Percentiles rank a stretch among this genome's conserved stretches.
Evolutionary conservation across 2,113 vertebrate species (phyloP).

Genomic region (Ginglymostoma cirratum): DNA sequence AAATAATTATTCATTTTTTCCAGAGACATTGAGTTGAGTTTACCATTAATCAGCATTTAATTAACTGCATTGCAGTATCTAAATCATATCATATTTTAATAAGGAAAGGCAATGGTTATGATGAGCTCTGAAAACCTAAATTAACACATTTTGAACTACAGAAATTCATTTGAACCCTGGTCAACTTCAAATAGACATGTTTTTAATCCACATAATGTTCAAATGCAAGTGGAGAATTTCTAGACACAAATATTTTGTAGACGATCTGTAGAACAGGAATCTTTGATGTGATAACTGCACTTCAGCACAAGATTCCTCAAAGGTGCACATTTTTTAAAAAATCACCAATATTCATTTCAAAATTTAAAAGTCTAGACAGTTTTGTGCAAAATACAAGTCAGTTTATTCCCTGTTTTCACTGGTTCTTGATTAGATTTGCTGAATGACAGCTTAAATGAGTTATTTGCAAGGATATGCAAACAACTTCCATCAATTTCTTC

Average conservation of each 20-base stretch:
- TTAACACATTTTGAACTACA: not conserved
- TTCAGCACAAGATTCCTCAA: not conserved
- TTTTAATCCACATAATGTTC: not conserved
- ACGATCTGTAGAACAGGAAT: not conserved
- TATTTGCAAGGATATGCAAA: constrained; percentile 24
- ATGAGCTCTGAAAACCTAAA: not conserved
- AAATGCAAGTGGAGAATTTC: not conserved
- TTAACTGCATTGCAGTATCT: not conserved
- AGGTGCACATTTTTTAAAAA: not conserved
- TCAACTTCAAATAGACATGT: not conserved
- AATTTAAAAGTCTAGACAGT: not conserved
- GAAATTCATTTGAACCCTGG: not conserved
- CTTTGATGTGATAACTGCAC: not conserved
- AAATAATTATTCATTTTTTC: not conserved
- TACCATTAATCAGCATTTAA: constrained; percentile 9
- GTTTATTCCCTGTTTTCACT: not conserved
- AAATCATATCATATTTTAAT: not conserved
- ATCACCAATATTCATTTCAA: not conserved
- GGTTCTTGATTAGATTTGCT: not conserved
- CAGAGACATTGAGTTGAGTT: not conserved
- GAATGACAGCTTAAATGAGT: constrained; percentile 9
- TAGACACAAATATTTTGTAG: not conserved
- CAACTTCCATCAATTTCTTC: not conserved
- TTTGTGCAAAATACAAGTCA: not conserved
- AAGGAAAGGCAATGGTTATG: not conserved